phyloP scores from a whole-genome alignment of 37 sponge, comb jelly and placozoan species.

The Agelas oroides region DNA sequence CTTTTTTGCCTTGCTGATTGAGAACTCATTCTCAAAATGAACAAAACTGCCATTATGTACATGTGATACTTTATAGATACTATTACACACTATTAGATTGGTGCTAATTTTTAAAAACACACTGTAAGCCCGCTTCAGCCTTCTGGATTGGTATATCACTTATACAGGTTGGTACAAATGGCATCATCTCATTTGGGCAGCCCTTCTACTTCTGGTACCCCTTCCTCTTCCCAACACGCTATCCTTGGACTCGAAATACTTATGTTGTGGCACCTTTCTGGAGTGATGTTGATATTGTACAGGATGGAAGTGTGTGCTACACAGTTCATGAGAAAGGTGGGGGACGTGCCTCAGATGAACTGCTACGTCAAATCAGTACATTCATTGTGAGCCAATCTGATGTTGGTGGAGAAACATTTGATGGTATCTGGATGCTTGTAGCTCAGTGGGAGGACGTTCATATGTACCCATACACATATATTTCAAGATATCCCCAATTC shows the following conservation, averaged over 20 bases:
- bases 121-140: too few species aligned
- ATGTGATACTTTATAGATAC: too few species aligned
- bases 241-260: neutral
- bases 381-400: slow-evolving; percentile 1
- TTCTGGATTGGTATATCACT: too few species aligned
- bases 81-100: too few species aligned
- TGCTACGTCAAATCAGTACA: slow-evolving; percentile 20
- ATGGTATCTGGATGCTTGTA: slow-evolving; percentile 61
- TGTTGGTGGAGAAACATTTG: slow-evolving; percentile 16
- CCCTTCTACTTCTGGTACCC: slow-evolving; percentile 3
- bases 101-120: too few species aligned
- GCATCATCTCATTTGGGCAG: slow-evolving; percentile 48
- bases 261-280: slow-evolving; percentile 80
- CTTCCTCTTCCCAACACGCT: slow-evolving; percentile 19
- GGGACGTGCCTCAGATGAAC: neutral
- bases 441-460: slow-evolving; percentile 60
- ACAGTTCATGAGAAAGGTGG: slow-evolving; percentile 26
- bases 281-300: slow-evolving; percentile 64
- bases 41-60: too few species aligned
- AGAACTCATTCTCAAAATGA: too few species aligned
- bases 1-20: too few species aligned
- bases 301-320: slow-evolving; percentile 54
- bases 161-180: slow-evolving; percentile 60
- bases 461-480: slow-evolving; percentile 19
- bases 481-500: neutral